Conservation (phyloP, 2,888 invertebrate genomes). For the Ectropis crepuscularia region DNA sequence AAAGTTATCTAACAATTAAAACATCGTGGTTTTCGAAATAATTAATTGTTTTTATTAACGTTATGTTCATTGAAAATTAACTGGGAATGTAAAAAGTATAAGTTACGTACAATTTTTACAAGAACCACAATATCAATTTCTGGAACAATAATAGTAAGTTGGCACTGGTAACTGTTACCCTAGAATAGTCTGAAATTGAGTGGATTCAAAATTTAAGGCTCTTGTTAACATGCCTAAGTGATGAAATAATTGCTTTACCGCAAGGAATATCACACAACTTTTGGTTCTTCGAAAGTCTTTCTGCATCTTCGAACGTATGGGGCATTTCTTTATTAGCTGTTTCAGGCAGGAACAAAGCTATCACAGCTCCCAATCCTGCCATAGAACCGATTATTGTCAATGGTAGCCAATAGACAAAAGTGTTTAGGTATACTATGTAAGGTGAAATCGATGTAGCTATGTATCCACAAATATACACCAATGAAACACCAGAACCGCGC, state of each 20-base stretch:
- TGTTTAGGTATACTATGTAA: constrained; percentile 66
- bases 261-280: constrained; percentile 62
- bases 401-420: constrained; percentile 61
- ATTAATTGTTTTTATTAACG: no score
- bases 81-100: no score
- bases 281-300: constrained; percentile 55
- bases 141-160: no score
- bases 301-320: constrained; percentile 70
- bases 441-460: constrained; percentile 60
- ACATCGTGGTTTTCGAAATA: no score
- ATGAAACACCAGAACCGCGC: constrained; percentile 60
- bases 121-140: no score
- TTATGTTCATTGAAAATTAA: no score
- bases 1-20: no score
- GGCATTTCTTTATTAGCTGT: constrained; percentile 70
- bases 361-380: constrained; percentile 49
- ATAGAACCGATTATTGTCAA: constrained; percentile 55
- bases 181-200: no score
- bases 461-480: constrained; percentile 63
- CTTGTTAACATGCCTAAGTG: no score
- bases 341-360: constrained; percentile 64
- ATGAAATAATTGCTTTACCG: constrained; percentile 38
- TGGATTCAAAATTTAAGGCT: no score
- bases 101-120: no score
- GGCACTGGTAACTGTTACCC: no score